Evolutionary conservation across 1,140 invertebrate species (phyloP).

Genomic region (Gonioctena quinquepunctata): DNA sequence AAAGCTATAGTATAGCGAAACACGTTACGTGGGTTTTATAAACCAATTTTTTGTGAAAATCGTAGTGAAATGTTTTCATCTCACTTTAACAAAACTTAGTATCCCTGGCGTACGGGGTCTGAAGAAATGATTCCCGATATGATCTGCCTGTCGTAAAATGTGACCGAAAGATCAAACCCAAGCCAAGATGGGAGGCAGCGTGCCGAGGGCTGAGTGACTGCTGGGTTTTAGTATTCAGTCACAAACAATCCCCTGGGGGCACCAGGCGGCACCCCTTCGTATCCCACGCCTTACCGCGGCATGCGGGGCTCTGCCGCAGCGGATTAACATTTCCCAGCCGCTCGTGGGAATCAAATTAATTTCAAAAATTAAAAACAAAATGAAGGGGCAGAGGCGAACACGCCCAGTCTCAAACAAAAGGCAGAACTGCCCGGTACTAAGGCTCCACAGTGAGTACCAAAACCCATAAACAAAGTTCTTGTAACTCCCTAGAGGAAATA

Average conservation of each 20-base stretch:
- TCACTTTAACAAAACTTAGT: too few species aligned
- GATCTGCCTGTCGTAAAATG: too few species aligned
- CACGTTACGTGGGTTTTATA: too few species aligned
- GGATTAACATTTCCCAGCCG: neutral
- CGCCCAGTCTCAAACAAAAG: neutral
- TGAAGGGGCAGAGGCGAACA: neutral
- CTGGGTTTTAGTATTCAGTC: neutral
- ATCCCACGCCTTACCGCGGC: conserved; percentile 13
- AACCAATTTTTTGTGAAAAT: too few species aligned
- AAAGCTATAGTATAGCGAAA: too few species aligned
- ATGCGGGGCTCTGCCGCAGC: conserved; percentile 15
- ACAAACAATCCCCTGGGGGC: neutral
- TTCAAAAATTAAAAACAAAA: neutral
- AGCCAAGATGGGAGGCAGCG: too few species aligned
- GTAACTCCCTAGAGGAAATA: neutral
- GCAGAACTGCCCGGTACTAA: neutral
- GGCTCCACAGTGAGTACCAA: neutral
- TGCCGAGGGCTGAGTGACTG: neutral
- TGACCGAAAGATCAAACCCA: too few species aligned
- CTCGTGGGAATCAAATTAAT: too few species aligned
- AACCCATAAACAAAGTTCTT: neutral
- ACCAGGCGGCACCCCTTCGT: too few species aligned
- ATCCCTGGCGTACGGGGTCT: too few species aligned
- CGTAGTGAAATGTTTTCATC: too few species aligned
- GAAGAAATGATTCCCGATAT: too few species aligned